Conservation (phyloP, 2,113 vertebrate genomes). For the Crypturellus undulatus region DNA sequence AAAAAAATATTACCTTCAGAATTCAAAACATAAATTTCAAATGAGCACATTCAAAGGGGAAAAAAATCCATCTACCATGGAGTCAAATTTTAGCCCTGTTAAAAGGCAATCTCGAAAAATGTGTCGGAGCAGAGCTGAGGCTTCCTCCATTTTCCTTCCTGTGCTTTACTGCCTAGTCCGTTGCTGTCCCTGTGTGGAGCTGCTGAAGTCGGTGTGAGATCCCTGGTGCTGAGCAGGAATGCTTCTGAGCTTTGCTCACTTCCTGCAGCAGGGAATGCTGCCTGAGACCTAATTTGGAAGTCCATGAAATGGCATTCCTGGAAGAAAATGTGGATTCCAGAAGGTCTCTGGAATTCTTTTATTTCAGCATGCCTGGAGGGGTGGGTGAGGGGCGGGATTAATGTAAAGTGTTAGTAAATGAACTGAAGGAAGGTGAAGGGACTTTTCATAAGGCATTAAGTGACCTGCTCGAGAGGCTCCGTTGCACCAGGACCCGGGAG, state of each 20-base stretch:
- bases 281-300: slow-evolving; percentile 2
- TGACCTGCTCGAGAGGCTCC: background rate
- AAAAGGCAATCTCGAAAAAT: background rate
- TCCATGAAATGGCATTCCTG: background rate
- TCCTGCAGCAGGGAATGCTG: background rate
- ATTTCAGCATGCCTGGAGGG: background rate
- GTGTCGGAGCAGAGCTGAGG: background rate
- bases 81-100: background rate
- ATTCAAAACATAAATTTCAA: background rate
- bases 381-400: background rate
- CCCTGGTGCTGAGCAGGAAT: background rate
- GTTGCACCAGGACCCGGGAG: fast-evolving
- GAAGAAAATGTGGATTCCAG: background rate
- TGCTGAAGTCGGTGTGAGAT: background rate
- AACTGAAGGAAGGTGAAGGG: background rate
- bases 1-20: background rate
- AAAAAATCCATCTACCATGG: background rate
- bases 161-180: background rate
- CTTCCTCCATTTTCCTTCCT: background rate
- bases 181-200: background rate
- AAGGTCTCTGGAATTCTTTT: background rate
- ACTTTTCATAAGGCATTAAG: background rate
- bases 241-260: slow-evolving; percentile 18
- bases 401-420: background rate
- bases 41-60: background rate